A percentile compares a stretch with the other conserved stretches of the same genome.
These are phyloP conservation scores for Aplidium turbinatum DNA, from an alignment of 23 tunicate species.

Conservation along the genomic window DNA sequence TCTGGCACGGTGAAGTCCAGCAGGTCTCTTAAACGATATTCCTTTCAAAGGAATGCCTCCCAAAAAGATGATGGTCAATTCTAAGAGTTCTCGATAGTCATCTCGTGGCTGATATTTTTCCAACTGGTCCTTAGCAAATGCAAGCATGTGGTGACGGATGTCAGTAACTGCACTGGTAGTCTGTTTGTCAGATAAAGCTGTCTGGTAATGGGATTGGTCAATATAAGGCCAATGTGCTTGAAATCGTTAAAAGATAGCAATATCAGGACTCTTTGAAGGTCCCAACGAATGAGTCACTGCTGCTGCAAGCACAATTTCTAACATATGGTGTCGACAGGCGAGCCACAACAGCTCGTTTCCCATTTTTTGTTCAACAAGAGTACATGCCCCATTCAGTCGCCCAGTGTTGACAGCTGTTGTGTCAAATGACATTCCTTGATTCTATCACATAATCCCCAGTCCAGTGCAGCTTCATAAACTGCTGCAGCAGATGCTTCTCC, in stretches of 20 bases:
- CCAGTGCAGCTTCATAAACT: slow-evolving; percentile 11
- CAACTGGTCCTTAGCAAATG: background rate
- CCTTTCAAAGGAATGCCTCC: slow-evolving; percentile 1
- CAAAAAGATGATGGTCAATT: slow-evolving; percentile 15
- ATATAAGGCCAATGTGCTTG: slow-evolving; percentile 10
- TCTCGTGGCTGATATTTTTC: slow-evolving; percentile 9
- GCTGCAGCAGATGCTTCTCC: slow-evolving; percentile 18
- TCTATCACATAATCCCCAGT: slow-evolving; percentile 1
- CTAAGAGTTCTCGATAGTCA: slow-evolving; percentile 8
- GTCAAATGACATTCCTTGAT: slow-evolving; percentile 15
- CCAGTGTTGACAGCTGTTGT: background rate
- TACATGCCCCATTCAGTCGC: slow-evolving; percentile 2
- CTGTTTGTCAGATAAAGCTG: slow-evolving; percentile 1
- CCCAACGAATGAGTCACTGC: background rate
- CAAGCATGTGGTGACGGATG: background rate
- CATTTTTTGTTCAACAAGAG: slow-evolving; percentile 12
- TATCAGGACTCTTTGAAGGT: slow-evolving; percentile 12
- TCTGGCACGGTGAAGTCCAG: background rate
- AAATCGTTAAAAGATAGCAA: slow-evolving; percentile 6
- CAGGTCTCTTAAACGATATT: slow-evolving; percentile 1
- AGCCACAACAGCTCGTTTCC: slow-evolving; percentile 1
- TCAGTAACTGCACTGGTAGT: background rate
- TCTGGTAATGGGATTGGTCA: background rate
- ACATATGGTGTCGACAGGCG: slow-evolving; percentile 23
- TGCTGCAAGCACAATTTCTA: slow-evolving; percentile 11